Percentiles rank a stretch among this genome's conserved stretches.
phyloP scores from a whole-genome alignment of 1,140 invertebrate species.

The Oscheius sp. region DNA sequence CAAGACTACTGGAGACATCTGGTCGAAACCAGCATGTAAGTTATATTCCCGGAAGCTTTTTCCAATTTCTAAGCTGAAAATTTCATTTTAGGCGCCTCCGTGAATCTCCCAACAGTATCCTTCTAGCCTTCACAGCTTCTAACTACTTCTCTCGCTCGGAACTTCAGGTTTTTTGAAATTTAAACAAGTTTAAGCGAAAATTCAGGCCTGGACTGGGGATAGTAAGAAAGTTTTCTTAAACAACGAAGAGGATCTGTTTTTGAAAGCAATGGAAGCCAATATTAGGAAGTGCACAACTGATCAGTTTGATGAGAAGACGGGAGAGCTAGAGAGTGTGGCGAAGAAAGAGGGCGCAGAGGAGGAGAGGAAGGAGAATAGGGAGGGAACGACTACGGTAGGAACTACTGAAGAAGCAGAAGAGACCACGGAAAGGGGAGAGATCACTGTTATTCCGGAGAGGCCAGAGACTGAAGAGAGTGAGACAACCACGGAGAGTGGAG shows the following conservation, averaged over 20 bases:
- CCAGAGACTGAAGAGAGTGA: too few species aligned
- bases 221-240: not conserved
- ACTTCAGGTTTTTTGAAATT: too few species aligned
- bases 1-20: slow-evolving; percentile 35
- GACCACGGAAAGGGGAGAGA: too few species aligned
- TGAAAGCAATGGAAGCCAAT: not conserved
- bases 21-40: slow-evolving; percentile 3
- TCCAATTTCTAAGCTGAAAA: not conserved
- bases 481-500: too few species aligned
- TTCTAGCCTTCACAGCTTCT: not conserved
- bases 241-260: not conserved
- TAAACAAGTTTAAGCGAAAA: too few species aligned
- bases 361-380: not conserved
- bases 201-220: not conserved
- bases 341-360: slow-evolving; percentile 14
- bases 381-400: too few species aligned
- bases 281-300: not conserved
- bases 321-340: too few species aligned
- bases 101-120: not conserved
- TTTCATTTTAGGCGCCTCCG: not conserved
- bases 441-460: too few species aligned
- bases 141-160: not conserved
- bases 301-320: too few species aligned
- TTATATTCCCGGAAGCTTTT: not conserved
- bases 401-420: too few species aligned